phyloP scores from a whole-genome alignment of 2,113 vertebrate species.

The Lamprologus callipterus region DNA sequence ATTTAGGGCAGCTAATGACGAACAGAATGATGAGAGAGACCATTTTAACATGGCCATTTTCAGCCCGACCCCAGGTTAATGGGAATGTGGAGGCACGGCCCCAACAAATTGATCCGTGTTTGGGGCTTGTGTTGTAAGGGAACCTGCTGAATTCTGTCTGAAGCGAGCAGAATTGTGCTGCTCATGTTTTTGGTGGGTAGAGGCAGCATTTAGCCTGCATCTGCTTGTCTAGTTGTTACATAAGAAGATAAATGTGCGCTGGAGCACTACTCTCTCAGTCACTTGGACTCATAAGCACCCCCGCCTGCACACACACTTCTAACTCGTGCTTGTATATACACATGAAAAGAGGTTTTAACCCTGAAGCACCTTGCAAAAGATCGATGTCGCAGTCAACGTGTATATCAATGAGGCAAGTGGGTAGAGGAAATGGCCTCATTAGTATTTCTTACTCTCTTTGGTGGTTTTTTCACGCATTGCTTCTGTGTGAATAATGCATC shows the following conservation, averaged over 20 bases:
- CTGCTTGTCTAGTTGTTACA: constrained; percentile 55
- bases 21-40: neutral
- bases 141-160: neutral
- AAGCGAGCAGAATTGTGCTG: neutral
- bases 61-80: constrained; percentile 1
- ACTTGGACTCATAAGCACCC: neutral
- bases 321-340: neutral
- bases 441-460: neutral
- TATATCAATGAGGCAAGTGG: neutral
- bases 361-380: neutral
- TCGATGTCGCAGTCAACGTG: neutral
- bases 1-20: neutral
- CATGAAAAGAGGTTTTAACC: neutral
- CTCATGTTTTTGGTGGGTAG: neutral
- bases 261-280: constrained; percentile 20
- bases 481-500: neutral
- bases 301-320: neutral
- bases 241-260: constrained; percentile 62
- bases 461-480: neutral
- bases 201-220: constrained; percentile 18
- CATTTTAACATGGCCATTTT: neutral
- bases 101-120: neutral
- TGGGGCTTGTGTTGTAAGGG: neutral
- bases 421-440: neutral
- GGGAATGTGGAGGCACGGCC: neutral